Conservation (phyloP, 2,113 vertebrate species). For the Odontophorus gujanensis region DNA sequence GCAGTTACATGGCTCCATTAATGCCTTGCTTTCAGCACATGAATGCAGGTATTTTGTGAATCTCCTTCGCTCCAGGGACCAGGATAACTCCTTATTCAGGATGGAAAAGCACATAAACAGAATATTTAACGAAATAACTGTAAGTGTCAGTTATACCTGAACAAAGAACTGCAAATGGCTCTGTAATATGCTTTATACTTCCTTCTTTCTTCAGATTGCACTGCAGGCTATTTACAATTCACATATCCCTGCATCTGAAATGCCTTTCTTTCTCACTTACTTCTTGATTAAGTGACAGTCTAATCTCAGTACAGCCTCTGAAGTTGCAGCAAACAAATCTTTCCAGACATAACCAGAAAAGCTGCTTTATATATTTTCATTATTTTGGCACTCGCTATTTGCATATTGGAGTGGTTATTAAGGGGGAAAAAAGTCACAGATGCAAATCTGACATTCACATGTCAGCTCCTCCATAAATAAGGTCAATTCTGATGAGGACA, state of each 20-base stretch:
- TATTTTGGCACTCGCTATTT: slow-evolving; percentile 66
- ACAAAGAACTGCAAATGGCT: slow-evolving; percentile 49
- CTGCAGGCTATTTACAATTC: slow-evolving; percentile 56
- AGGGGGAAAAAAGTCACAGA: slow-evolving; percentile 50
- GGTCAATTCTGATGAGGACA: slow-evolving; percentile 78
- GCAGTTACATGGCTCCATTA: not conserved
- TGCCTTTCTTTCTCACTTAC: slow-evolving; percentile 37
- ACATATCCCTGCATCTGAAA: slow-evolving; percentile 13
- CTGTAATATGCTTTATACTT: slow-evolving; percentile 48
- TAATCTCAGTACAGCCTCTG: slow-evolving; percentile 20
- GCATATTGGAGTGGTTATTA: slow-evolving; percentile 74
- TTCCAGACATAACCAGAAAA: slow-evolving; percentile 57
- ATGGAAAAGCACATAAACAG: slow-evolving; percentile 54
- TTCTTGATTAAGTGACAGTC: slow-evolving; percentile 54
- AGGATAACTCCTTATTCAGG: slow-evolving; percentile 27
- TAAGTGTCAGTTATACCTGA: slow-evolving; percentile 34
- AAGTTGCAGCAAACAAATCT: slow-evolving; percentile 30
- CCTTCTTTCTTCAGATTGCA: slow-evolving; percentile 28
- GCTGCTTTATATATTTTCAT: slow-evolving; percentile 35
- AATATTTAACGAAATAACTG: slow-evolving; percentile 56
- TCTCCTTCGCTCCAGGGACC: slow-evolving; percentile 21
- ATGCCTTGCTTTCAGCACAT: slow-evolving; percentile 10
- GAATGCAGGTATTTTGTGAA: slow-evolving; percentile 33
- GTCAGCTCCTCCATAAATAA: slow-evolving; percentile 77
- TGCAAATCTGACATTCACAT: slow-evolving; percentile 82